Evolutionary conservation across 2,797 vertebrate genomes (phyloP).

Genomic region (Telmatherina bonti): DNA sequence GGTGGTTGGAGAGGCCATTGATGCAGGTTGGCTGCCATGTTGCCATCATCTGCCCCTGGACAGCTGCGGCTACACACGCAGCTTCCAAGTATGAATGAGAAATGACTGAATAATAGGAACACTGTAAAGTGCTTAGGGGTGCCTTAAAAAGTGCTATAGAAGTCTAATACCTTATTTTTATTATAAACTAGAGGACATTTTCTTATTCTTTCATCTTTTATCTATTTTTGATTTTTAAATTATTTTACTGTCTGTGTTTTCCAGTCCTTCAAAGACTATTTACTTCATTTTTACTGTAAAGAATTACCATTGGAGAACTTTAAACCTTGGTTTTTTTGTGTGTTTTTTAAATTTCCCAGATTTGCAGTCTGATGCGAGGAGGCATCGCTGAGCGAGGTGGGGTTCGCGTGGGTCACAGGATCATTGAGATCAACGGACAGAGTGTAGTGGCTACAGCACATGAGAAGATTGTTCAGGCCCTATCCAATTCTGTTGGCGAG

Average conservation of each 20-base stretch:
- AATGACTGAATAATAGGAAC: too few relatives aligned
- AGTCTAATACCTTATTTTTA: too few relatives aligned
- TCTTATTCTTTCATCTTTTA: too few relatives aligned
- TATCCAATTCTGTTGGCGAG: slow-evolving; percentile 99
- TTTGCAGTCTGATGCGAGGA: slow-evolving; percentile 98
- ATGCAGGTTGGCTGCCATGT: too few relatives aligned
- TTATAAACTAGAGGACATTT: too few relatives aligned
- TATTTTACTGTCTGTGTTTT: not conserved
- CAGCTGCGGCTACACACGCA: too few relatives aligned
- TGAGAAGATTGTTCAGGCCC: slow-evolving; percentile 98
- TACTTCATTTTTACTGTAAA: not conserved
- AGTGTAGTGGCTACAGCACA: slow-evolving; percentile 98
- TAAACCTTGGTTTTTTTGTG: not conserved
- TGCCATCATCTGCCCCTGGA: too few relatives aligned
- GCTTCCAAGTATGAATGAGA: too few relatives aligned
- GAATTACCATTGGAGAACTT: not conserved
- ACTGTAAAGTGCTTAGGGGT: too few relatives aligned
- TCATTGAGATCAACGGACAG: slow-evolving; percentile 98
- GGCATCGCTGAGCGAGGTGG: slow-evolving; percentile 97
- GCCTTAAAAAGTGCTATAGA: too few relatives aligned
- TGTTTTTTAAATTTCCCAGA: slow-evolving; percentile 79
- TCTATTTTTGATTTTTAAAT: not conserved
- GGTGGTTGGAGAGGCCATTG: too few relatives aligned
- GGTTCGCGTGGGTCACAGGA: slow-evolving; percentile 95
- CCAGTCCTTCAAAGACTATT: not conserved